Percentiles rank a stretch among this genome's conserved stretches.
Evolutionary conservation across 2,888 invertebrate species (phyloP).

Genomic region (Metellina segmentata): DNA sequence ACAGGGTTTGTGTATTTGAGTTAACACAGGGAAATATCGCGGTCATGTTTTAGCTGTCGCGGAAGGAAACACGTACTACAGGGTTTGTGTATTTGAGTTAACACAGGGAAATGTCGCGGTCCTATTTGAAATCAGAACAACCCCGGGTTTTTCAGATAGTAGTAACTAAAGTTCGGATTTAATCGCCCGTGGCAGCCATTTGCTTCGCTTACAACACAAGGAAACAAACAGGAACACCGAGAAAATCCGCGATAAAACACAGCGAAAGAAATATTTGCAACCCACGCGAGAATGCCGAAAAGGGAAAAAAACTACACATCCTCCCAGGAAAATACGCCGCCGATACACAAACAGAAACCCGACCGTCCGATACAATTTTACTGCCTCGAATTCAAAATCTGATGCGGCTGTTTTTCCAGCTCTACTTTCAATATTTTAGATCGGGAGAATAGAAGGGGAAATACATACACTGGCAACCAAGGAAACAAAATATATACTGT

Average conservation of each 20-base stretch:
- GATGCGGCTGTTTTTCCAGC: constrained; percentile 31
- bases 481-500: constrained; percentile 40
- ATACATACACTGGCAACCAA: background rate
- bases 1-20: no score
- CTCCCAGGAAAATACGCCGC: background rate
- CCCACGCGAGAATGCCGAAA: background rate
- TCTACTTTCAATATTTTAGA: constrained; percentile 44
- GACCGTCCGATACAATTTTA: constrained; percentile 6
- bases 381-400: constrained; percentile 13
- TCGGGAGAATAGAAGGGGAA: constrained; percentile 1
- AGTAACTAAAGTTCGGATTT: no score
- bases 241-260: background rate
- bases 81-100: no score
- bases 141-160: no score
- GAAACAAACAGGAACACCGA: background rate
- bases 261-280: background rate
- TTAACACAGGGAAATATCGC: no score
- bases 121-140: no score
- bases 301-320: background rate
- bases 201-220: background rate
- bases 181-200: no score
- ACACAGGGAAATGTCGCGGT: no score
- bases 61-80: no score
- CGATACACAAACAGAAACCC: background rate
- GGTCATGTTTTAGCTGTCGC: no score